Conservation (phyloP, 2,888 invertebrate species). For the Osmoderma eremita region DNA sequence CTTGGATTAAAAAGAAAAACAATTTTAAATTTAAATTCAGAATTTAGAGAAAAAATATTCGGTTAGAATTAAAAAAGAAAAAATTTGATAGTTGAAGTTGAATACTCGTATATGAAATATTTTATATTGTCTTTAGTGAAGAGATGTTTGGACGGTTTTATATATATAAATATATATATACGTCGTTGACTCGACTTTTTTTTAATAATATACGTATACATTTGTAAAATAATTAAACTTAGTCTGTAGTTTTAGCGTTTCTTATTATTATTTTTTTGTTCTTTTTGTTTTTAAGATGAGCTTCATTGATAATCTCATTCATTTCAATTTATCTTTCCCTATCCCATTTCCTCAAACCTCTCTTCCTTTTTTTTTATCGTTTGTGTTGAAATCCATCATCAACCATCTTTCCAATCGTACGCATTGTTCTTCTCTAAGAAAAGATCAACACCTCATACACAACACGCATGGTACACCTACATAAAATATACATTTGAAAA, state of each 20-base stretch:
- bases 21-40: constrained; percentile 34
- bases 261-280: constrained; percentile 50
- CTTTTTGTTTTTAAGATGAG: constrained; percentile 50
- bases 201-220: constrained; percentile 60
- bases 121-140: constrained; percentile 61
- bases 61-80: constrained; percentile 45
- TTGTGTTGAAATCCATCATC: constrained; percentile 45
- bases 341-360: constrained; percentile 4
- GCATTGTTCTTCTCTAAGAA: constrained; percentile 13
- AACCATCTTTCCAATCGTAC: constrained; percentile 23
- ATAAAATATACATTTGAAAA: constrained; percentile 15
- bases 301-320: constrained; percentile 50
- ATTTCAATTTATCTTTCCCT: constrained; percentile 28
- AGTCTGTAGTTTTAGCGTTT: constrained; percentile 59
- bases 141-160: constrained; percentile 61
- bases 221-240: constrained; percentile 61
- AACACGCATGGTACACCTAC: constrained; percentile 12
- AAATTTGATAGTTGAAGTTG: constrained; percentile 53
- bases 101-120: constrained; percentile 60
- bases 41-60: constrained; percentile 36
- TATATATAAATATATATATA: constrained; percentile 52
- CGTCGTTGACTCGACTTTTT: constrained; percentile 61
- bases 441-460: constrained; percentile 19
- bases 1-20: constrained; percentile 30
- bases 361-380: constrained; percentile 2